Evolutionary conservation across 2,888 invertebrate genomes (phyloP).

Genomic region (Eupithecia subfuscata): DNA sequence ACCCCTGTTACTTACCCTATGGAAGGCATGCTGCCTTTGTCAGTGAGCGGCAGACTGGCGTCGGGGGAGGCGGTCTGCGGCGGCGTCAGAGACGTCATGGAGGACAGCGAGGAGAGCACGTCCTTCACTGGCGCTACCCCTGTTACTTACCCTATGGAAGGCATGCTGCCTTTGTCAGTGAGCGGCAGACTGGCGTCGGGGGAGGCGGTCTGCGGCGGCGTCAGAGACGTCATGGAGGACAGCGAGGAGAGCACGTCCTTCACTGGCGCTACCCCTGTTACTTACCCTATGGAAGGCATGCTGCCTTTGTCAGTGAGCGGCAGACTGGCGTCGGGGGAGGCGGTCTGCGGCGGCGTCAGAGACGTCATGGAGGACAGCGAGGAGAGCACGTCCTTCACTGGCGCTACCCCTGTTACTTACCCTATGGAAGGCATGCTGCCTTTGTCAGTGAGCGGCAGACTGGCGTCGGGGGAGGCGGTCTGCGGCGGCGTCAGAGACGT

Average conservation of each 20-base stretch:
- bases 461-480: conserved; percentile 92
- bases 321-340: conserved; percentile 92
- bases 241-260: conserved; percentile 93
- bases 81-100: conserved; percentile 91
- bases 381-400: conserved; percentile 93
- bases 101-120: conserved; percentile 92
- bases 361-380: conserved; percentile 93
- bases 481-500: conserved; percentile 92
- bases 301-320: conserved; percentile 85
- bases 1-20: conserved; percentile 82
- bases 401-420: conserved; percentile 86
- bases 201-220: conserved; percentile 91
- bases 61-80: conserved; percentile 93
- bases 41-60: conserved; percentile 88
- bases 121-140: conserved; percentile 94
- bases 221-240: conserved; percentile 91
- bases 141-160: conserved; percentile 63
- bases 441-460: conserved; percentile 87
- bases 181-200: conserved; percentile 92
- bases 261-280: conserved; percentile 89
- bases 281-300: conserved; percentile 73
- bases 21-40: conserved; percentile 81
- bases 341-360: conserved; percentile 91
- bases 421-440: conserved; percentile 78
- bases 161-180: conserved; percentile 82